Base-by-base conservation (phyloP, 2,113 vertebrate species). In the Nothocercus julius region DNA sequence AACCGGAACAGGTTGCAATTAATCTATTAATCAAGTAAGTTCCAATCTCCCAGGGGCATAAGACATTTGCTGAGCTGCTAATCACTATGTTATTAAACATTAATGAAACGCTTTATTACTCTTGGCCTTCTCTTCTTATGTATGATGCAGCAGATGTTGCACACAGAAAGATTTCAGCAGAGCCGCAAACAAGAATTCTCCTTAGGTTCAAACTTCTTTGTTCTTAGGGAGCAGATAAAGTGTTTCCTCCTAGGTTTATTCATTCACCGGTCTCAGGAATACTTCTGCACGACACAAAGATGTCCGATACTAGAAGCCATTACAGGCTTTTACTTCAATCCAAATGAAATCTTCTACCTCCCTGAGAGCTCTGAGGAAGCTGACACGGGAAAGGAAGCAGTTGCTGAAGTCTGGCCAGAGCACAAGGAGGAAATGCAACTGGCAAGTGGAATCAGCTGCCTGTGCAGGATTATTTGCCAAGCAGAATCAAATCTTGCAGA, bases 81-180 rank as follows among this genome's bases (percentile, higher is more conserved):
- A 96, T 92, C 92, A 93, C 58, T 87, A 38, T 64, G 88, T 88
- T 95, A 97, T 90, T 94, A 95, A 92, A 96, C 77, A 76, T 84
- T 94, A 96, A 97, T 94, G 66, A 95, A 94, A 90, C 53, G 77
- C 69, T 95, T 93, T 96, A 96, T 93, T 94, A 92, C 91, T 85
- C 77, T 94, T 92, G 94, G 89, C 89, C 81, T 92, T 90, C 92
- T 94, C 88, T 83, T 82, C 91, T 94, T 86, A 76, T 81, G 61
- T 64, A 90, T 22, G 53, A 96, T 61, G 36, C n/a, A 93, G 90
- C 80, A 95, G 76, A 86, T 92, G 88, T 90, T 95, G 81, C 80
- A 84, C 9, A 15, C 70, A 89, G 83, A 53, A 62, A 62, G 59
- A 91, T 69, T 95, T 66, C 83, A 90, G 84, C 72, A 54, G 58